Percentiles rank a stretch among this genome's conserved stretches.
phyloP scores from a whole-genome alignment of 2,888 invertebrate species.

The Heliconius ethilla region DNA sequence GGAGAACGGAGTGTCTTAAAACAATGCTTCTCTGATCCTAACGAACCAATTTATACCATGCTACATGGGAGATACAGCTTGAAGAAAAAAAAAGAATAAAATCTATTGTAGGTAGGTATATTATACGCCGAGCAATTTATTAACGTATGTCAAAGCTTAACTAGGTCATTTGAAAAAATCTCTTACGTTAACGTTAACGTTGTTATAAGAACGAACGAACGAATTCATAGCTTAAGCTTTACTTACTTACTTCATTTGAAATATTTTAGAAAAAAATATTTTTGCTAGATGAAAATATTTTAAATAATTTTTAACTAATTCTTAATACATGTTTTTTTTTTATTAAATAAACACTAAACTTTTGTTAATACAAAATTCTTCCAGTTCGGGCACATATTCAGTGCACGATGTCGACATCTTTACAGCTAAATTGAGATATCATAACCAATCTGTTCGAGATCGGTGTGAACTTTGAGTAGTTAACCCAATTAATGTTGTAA shows the following conservation, averaged over 20 bases:
- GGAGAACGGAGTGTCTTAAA: too few species aligned
- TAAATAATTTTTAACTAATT: too few species aligned
- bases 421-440: conserved; percentile 24
- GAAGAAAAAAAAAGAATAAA: too few species aligned
- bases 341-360: background rate
- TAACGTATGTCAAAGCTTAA: conserved; percentile 15
- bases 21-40: too few species aligned
- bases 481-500: conserved; percentile 34
- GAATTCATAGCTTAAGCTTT: background rate
- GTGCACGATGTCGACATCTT: background rate
- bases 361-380: background rate
- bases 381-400: background rate
- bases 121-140: background rate
- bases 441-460: conserved; percentile 14
- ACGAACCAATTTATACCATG: too few species aligned
- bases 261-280: background rate
- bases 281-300: too few species aligned
- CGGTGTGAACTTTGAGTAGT: conserved; percentile 27
- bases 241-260: background rate
- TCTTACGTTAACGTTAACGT: background rate
- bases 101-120: too few species aligned
- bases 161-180: conserved; percentile 13
- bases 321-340: too few species aligned
- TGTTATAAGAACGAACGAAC: background rate
- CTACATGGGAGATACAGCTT: too few species aligned